A percentile compares a stretch with the other conserved stretches of the same genome.
phyloP scores from a whole-genome alignment of 2,888 invertebrate genomes.

The Tipula confusa region DNA sequence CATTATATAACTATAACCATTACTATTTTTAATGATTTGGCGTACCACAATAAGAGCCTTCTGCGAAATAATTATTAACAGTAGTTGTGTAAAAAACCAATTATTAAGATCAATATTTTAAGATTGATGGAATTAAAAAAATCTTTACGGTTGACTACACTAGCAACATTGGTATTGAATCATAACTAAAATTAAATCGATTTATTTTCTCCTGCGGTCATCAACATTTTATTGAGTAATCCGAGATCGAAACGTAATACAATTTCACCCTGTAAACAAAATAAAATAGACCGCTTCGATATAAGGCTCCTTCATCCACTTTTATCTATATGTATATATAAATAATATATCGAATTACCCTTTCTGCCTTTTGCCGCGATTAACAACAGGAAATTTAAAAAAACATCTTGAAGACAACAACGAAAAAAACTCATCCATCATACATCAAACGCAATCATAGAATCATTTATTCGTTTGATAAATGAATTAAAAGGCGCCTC shows the following conservation, averaged over 20 bases:
- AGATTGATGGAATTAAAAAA: too few species aligned
- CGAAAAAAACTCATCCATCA: background rate
- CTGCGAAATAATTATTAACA: background rate
- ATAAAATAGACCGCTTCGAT: background rate
- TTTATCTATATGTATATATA: background rate
- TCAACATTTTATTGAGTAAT: too few species aligned
- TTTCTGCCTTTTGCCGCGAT: background rate
- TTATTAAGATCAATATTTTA: too few species aligned
- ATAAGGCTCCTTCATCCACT: background rate
- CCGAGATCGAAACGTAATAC: background rate
- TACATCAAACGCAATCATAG: background rate
- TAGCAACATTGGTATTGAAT: too few species aligned
- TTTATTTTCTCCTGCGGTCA: too few species aligned
- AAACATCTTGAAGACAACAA: background rate
- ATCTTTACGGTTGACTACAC: too few species aligned
- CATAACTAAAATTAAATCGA: too few species aligned
- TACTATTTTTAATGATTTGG: background rate
- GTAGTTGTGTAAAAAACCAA: too few species aligned
- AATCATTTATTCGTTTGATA: constrained; percentile 6
- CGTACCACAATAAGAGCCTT: background rate
- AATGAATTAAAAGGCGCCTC: constrained; percentile 25
- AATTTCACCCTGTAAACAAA: background rate
- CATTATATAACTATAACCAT: background rate
- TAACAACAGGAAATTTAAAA: constrained; percentile 21
- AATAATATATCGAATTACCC: background rate